phyloP scores from a whole-genome alignment of 2,888 invertebrate species.

The Cheilosia pagana region DNA sequence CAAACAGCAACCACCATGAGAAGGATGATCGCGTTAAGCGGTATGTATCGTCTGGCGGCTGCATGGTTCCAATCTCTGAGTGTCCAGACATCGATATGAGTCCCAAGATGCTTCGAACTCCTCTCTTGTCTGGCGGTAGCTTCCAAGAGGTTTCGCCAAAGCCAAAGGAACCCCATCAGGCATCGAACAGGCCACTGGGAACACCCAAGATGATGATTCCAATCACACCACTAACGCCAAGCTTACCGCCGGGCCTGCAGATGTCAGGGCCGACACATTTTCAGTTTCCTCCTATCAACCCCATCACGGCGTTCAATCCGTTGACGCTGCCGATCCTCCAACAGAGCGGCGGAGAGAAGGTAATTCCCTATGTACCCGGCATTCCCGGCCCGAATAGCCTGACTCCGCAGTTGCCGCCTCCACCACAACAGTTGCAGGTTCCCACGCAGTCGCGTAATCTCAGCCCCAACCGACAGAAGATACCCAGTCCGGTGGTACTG shows the following conservation, averaged over 20 bases:
- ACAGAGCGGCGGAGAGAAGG: slow-evolving; percentile 86
- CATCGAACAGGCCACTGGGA: slow-evolving; percentile 77
- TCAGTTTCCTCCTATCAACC: slow-evolving; percentile 88
- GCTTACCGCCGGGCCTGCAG: slow-evolving; percentile 84
- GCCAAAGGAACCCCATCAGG: slow-evolving; percentile 76
- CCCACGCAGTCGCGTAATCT: slow-evolving; percentile 75
- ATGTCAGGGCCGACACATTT: slow-evolving; percentile 83
- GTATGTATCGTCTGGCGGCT: slow-evolving; percentile 82
- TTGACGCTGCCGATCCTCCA: slow-evolving; percentile 86
- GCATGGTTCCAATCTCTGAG: slow-evolving; percentile 86
- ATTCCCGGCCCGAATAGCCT: slow-evolving; percentile 92
- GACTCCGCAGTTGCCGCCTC: slow-evolving; percentile 81
- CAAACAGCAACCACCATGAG: slow-evolving; percentile 84
- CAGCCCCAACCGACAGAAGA: slow-evolving; percentile 81
- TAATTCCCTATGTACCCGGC: slow-evolving; percentile 94
- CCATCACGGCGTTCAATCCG: slow-evolving; percentile 89
- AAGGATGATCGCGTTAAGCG: slow-evolving; percentile 81
- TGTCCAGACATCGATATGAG: slow-evolving; percentile 87
- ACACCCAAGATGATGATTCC: slow-evolving; percentile 85
- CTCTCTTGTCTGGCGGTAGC: slow-evolving; percentile 93
- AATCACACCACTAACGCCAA: slow-evolving; percentile 85
- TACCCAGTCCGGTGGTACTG: slow-evolving; percentile 79
- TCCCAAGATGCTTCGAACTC: slow-evolving; percentile 91
- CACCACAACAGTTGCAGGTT: slow-evolving; percentile 80
- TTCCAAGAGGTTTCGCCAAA: slow-evolving; percentile 84